Conservation (phyloP, 2,888 invertebrate genomes). For the Tipula unca region DNA sequence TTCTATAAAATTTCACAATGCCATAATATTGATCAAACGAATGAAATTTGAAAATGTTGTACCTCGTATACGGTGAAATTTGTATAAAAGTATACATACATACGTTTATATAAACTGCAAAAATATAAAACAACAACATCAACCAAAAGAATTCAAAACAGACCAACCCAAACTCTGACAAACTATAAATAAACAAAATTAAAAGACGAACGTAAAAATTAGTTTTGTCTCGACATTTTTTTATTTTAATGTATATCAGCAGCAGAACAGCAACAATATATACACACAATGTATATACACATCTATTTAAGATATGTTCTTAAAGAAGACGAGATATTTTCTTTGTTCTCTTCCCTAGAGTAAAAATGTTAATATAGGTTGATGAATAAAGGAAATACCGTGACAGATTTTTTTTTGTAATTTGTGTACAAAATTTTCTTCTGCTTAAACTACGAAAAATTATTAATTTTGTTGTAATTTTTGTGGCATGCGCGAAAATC, state of each 20-base stretch:
- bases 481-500: background rate
- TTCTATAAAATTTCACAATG: background rate
- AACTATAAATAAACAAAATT: slow-evolving; percentile 9
- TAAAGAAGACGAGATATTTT: background rate
- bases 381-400: background rate
- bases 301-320: background rate
- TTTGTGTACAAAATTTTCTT: background rate
- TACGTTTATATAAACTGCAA: background rate
- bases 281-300: background rate
- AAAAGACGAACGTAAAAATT: background rate
- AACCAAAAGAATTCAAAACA: background rate
- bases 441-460: background rate
- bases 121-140: background rate
- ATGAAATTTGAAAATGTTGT: background rate
- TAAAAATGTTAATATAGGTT: background rate
- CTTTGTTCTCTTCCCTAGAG: background rate
- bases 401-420: background rate
- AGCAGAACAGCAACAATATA: background rate
- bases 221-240: background rate
- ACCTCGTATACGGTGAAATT: background rate
- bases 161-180: background rate
- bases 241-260: background rate
- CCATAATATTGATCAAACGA: background rate
- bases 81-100: too few species aligned
- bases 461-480: background rate